Evolutionary conservation across 1,140 invertebrate species (phyloP), one percentile per base, ranked within the genome.

Genomic region (Drosophila auraria): DNA sequence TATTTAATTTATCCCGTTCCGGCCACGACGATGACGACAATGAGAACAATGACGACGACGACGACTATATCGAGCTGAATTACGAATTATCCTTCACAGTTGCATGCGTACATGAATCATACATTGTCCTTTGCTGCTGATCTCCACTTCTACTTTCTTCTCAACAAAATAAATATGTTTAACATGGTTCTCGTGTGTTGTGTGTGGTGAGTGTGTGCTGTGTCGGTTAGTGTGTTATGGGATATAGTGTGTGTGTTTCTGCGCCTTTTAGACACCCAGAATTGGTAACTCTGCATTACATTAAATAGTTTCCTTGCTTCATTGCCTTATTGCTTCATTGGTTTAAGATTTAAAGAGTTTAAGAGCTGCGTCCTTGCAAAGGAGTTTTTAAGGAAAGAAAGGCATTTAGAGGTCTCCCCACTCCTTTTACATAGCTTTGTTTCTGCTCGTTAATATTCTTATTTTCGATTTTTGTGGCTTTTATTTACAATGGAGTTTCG

Each of bases 121-220:
- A 42, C 38, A 65, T 69, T 51, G 30, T 42, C 47, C 36, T 51
- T 61, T 47, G 20, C 62, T 66, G 54, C 44, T 45, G 23, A 38
- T 51, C 14, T 12, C 15, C 20, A 12, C 42, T 9, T 17, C 15
- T 44, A 38, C 54, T 14, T 36, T 38, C 6, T 36, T 58, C 7
- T 50, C 36, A 73, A 61, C 71, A 75, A 77, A 77, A 65, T 75
- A 65, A 75, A 56, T 76, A 65, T 65, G 73, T 50, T 42, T 75
- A 75, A 76, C 70, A 75, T 63, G 70, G 27, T 50, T 40, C 25
- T 30, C 23, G 20, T 71, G 40, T 57, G 12, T 12, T 49, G 20
- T 50, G 30, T 69, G 27, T 59, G 23, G 20, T 36, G n/a, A 27
- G 50, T 61, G 49, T 64, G 45, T 79, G 38, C 47, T 50, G 36